These are phyloP conservation scores for Euborellia annulipes DNA, from an alignment of 1,140 invertebrate species.

Conservation along the genomic window DNA sequence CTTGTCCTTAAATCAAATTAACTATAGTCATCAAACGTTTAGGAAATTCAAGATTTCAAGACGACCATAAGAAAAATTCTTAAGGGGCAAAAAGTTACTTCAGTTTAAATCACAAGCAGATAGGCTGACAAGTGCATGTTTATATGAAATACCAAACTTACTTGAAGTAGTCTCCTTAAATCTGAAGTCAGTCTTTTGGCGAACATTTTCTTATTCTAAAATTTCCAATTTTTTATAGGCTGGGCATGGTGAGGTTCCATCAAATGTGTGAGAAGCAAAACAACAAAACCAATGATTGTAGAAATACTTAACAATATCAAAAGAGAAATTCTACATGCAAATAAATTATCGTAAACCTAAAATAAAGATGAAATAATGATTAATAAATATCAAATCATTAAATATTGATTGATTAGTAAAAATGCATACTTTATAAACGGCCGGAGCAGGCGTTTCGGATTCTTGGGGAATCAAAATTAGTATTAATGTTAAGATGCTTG, in stretches of 20 bases:
- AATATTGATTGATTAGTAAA: background rate
- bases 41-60: too few relatives aligned
- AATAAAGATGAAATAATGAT: conserved; percentile 22
- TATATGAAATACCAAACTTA: too few relatives aligned
- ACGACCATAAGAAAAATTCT: too few relatives aligned
- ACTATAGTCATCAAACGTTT: too few relatives aligned
- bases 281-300: conserved; percentile 28
- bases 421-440: conserved; percentile 1
- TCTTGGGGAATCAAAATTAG: conserved; percentile 16
- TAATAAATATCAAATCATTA: conserved; percentile 6
- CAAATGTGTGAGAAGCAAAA: conserved; percentile 33
- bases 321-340: conserved; percentile 34
- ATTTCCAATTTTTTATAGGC: conserved; percentile 27
- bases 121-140: too few relatives aligned
- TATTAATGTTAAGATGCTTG: conserved; percentile 13
- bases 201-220: conserved; percentile 14
- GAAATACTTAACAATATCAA: conserved; percentile 30
- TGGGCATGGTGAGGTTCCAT: conserved; percentile 29
- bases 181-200: background rate
- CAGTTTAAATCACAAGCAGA: too few relatives aligned
- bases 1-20: too few relatives aligned
- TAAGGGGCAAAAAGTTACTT: too few relatives aligned
- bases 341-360: conserved; percentile 38
- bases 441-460: conserved; percentile 19
- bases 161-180: too few relatives aligned